Conservation (phyloP, 2,797 vertebrate species). For the Gymnoscopelus braueri region DNA sequence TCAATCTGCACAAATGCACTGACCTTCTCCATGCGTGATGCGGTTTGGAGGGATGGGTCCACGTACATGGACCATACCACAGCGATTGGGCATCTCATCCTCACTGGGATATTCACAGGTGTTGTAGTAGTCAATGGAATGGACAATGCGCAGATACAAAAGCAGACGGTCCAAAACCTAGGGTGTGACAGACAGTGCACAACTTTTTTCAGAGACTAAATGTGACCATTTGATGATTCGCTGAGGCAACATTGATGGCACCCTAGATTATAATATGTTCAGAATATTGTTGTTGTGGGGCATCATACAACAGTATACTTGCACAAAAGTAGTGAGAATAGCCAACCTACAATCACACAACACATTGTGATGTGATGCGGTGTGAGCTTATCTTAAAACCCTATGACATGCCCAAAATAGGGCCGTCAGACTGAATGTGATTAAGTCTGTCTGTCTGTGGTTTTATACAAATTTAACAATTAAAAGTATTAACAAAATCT, state of each 20-base stretch:
- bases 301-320: too few relatives aligned
- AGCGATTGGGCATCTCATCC: conserved; percentile 96
- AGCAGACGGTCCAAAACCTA: conserved; percentile 92
- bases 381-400: too few relatives aligned
- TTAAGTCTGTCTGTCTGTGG: neutral
- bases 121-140: conserved; percentile 95
- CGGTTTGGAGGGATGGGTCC: conserved; percentile 93
- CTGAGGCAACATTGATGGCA: neutral
- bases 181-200: neutral
- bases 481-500: neutral
- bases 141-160: conserved; percentile 91
- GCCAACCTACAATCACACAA: too few relatives aligned
- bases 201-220: neutral
- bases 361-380: too few relatives aligned
- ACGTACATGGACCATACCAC: conserved; percentile 92
- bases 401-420: too few relatives aligned
- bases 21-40: conserved; percentile 90
- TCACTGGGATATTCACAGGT: conserved; percentile 94
- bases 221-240: neutral
- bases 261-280: too few relatives aligned
- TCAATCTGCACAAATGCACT: neutral
- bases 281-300: too few relatives aligned
- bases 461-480: too few relatives aligned
- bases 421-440: too few relatives aligned
- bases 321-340: too few relatives aligned